Conservation (phyloP, 2,888 invertebrate genomes). For the Rutpela maculata region DNA sequence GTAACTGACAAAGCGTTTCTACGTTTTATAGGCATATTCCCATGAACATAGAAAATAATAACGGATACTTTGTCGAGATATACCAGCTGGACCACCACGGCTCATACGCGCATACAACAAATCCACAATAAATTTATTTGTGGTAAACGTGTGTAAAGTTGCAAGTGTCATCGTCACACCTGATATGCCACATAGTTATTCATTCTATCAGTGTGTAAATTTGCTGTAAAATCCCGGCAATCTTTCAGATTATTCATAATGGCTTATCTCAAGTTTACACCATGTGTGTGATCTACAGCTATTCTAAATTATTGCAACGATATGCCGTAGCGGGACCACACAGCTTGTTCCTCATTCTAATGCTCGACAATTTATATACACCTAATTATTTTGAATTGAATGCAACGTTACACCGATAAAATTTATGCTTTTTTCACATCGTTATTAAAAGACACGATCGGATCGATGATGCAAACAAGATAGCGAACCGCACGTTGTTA, state of each 20-base stretch:
- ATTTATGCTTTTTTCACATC: conserved; percentile 18
- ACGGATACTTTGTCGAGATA: neutral
- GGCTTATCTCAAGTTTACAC: conserved; percentile 24
- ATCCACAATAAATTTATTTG: conserved; percentile 50
- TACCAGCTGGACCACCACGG: conserved; percentile 10
- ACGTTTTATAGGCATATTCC: neutral
- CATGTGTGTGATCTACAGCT: conserved; percentile 40
- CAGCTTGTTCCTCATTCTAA: conserved; percentile 43
- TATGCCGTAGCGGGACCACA: conserved; percentile 42
- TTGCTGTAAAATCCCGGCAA: conserved; percentile 24
- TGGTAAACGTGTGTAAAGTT: conserved; percentile 48
- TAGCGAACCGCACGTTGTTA: conserved; percentile 16
- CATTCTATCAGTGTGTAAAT: conserved; percentile 9
- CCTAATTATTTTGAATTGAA: conserved; percentile 36
- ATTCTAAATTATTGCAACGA: conserved; percentile 39
- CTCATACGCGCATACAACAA: conserved; percentile 50
- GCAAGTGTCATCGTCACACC: conserved; percentile 54
- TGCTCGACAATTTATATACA: conserved; percentile 36
- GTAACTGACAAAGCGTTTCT: too few species aligned
- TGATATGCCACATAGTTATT: conserved; percentile 49
- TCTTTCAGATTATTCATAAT: conserved; percentile 39
- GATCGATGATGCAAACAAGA: conserved; percentile 7
- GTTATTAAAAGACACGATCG: conserved; percentile 8
- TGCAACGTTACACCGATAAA: conserved; percentile 31
- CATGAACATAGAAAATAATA: neutral